Evolutionary conservation across 1,140 invertebrate genomes (phyloP).

Genomic region (Nomia melanderi): DNA sequence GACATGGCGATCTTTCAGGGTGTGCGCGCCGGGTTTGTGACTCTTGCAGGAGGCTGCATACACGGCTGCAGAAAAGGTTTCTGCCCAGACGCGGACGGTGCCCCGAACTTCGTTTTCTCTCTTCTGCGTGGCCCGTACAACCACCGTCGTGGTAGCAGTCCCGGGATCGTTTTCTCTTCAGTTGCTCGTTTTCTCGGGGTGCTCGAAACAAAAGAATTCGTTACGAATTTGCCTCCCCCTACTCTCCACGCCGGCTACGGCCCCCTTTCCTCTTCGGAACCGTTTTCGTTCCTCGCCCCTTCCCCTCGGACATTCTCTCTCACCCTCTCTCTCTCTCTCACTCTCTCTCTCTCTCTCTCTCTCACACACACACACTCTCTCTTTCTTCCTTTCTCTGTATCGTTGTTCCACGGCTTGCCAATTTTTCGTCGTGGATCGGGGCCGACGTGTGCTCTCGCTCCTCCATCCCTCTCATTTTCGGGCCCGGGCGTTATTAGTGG

Average conservation of each 20-base stretch:
- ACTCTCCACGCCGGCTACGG: conserved; percentile 13
- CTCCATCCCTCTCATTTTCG: background rate
- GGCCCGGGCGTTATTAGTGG: conserved; percentile 2
- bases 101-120: conserved; percentile 48
- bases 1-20: background rate
- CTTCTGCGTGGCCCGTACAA: conserved; percentile 45
- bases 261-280: conserved; percentile 28
- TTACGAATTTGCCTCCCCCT: conserved; percentile 75
- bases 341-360: too few species aligned
- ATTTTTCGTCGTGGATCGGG: conserved; percentile 31
- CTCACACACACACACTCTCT: too few species aligned
- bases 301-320: conserved; percentile 18
- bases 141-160: conserved; percentile 64
- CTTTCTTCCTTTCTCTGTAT: too few species aligned
- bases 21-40: conserved; percentile 47
- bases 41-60: conserved; percentile 57
- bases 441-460: background rate
- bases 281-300: background rate
- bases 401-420: conserved; percentile 34
- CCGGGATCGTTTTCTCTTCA: conserved; percentile 70
- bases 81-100: conserved; percentile 56
- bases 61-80: conserved; percentile 69
- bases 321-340: conserved; percentile 4
- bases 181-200: conserved; percentile 75
- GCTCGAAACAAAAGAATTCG: conserved; percentile 79